phyloP scores from a whole-genome alignment of 2,888 invertebrate genomes.

The Epinotia nisella region DNA sequence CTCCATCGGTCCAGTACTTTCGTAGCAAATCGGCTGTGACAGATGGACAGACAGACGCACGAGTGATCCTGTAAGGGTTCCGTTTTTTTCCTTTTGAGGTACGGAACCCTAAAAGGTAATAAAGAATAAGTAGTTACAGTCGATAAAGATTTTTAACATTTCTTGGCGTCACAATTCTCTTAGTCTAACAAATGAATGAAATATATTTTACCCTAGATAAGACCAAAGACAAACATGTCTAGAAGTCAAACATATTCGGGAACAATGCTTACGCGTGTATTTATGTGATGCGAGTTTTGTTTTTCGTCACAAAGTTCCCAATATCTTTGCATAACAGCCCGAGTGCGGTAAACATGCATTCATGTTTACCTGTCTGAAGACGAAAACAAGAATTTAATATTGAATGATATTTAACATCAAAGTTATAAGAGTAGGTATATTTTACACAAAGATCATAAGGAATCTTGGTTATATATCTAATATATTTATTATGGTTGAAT shows the following conservation, averaged over 20 bases:
- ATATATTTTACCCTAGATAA: constrained; percentile 13
- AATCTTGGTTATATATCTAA: not conserved
- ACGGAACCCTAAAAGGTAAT: not conserved
- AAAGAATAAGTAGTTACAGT: not conserved
- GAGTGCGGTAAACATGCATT: constrained; percentile 67
- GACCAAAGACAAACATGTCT: constrained; percentile 41
- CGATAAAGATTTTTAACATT: not conserved
- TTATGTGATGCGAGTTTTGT: constrained; percentile 71
- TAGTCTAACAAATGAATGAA: constrained; percentile 9
- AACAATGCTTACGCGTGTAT: constrained; percentile 48
- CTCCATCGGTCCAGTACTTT: too few relatives aligned
- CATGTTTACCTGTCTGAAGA: constrained; percentile 63
- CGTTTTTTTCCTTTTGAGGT: too few relatives aligned
- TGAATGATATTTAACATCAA: not conserved
- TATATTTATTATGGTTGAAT: not conserved
- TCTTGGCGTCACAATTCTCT: not conserved
- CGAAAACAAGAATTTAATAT: constrained; percentile 29
- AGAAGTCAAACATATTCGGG: constrained; percentile 38
- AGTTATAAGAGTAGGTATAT: not conserved
- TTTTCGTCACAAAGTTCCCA: constrained; percentile 75
- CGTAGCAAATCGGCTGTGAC: too few relatives aligned
- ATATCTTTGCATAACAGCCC: constrained; percentile 81
- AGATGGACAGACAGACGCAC: too few relatives aligned
- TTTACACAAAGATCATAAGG: not conserved
- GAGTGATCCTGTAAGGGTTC: too few relatives aligned